Conservation (phyloP, 2,113 vertebrate species). For the Indri indri region DNA sequence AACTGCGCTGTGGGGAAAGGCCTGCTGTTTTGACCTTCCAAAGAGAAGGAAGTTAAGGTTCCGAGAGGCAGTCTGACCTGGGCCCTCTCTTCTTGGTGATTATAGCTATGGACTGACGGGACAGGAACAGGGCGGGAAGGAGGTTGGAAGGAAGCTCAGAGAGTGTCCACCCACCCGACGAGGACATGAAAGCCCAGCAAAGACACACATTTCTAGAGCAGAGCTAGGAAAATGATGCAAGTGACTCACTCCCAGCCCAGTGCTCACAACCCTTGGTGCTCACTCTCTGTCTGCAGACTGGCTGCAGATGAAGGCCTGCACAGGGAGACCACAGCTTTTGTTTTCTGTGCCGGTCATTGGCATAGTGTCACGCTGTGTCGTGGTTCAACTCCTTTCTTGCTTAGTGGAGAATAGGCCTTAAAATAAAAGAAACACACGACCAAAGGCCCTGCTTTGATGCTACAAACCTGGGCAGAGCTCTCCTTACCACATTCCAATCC, state of each 20-base stretch:
- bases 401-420: not conserved
- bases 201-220: not conserved
- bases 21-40: not conserved
- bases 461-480: not conserved
- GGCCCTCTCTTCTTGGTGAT: too few species aligned
- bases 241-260: not conserved
- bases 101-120: not conserved
- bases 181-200: not conserved
- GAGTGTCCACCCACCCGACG: rapidly evolving
- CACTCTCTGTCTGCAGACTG: not conserved
- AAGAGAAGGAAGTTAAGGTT: not conserved
- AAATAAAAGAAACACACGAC: not conserved
- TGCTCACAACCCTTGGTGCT: rapidly evolving
- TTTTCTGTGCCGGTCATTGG: not conserved
- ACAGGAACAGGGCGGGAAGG: not conserved
- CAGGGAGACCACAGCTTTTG: too few species aligned
- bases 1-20: not conserved
- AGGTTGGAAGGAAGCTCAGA: not conserved
- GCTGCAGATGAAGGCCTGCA: not conserved
- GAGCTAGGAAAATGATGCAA: not conserved
- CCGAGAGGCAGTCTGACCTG: not conserved
- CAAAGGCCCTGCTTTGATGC: not conserved
- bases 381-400: not conserved
- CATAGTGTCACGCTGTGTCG: not conserved
- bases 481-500: not conserved